phyloP scores from a whole-genome alignment of 1,140 invertebrate genomes.

The Tribolium castaneum region DNA sequence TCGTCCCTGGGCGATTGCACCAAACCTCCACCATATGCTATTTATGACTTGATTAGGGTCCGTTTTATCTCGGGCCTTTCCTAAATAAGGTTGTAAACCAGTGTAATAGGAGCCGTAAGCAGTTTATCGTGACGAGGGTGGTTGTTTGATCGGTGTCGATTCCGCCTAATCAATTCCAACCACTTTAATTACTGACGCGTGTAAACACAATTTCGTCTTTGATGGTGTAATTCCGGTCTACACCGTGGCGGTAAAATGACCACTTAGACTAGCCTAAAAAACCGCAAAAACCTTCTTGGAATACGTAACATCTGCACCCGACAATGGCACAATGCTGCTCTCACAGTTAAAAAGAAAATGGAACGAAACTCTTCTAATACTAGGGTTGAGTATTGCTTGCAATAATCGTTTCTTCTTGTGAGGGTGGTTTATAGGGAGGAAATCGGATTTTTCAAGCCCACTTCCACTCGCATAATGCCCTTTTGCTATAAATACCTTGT shows the following conservation, averaged over 20 bases:
- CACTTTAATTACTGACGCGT: constrained; percentile 27
- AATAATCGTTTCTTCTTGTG: constrained; percentile 41
- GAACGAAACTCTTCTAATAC: constrained; percentile 19
- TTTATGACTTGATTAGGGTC: constrained; percentile 8
- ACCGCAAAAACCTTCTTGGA: constrained; percentile 47
- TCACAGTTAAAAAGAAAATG: constrained; percentile 15
- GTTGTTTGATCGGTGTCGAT: constrained; percentile 29
- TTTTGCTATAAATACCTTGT: constrained; percentile 57
- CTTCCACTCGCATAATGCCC: constrained; percentile 62
- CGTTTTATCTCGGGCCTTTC: constrained; percentile 4
- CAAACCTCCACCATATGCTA: constrained; percentile 8
- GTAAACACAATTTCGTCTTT: constrained; percentile 5
- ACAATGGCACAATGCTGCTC: constrained; percentile 47
- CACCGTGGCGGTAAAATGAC: constrained; percentile 22
- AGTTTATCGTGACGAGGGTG: constrained; percentile 36
- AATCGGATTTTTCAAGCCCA: constrained; percentile 64
- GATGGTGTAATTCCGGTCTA: neutral
- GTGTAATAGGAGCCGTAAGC: constrained; percentile 14
- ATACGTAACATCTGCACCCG: constrained; percentile 52
- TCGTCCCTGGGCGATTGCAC: neutral
- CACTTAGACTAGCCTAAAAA: constrained; percentile 46
- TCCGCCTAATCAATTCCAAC: constrained; percentile 19
- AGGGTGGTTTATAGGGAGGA: constrained; percentile 60
- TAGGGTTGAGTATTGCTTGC: constrained; percentile 27
- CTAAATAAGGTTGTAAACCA: constrained; percentile 4